Conservation (phyloP, 2,888 invertebrate species). For the Atherix ibis region DNA sequence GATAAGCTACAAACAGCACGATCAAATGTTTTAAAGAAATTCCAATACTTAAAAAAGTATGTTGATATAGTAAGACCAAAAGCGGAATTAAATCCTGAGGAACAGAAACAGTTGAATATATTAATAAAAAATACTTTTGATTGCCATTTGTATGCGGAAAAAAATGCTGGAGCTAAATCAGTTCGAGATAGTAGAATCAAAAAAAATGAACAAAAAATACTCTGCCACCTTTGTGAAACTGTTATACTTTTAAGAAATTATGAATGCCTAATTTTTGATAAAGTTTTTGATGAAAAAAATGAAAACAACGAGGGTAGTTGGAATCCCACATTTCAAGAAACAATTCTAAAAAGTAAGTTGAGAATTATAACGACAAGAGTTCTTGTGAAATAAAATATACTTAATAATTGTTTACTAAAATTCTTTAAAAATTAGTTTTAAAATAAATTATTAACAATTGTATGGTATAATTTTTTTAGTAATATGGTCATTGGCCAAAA, state of each 20-base stretch:
- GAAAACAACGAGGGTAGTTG: conserved; percentile 42
- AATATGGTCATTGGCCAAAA: conserved; percentile 29
- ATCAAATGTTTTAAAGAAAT: conserved; percentile 13
- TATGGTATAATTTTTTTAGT: conserved; percentile 21
- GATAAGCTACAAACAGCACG: conserved; percentile 14
- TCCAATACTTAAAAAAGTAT: conserved; percentile 18
- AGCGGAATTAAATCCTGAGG: conserved; percentile 13
- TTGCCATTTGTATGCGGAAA: conserved; percentile 25
- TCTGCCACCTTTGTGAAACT: conserved; percentile 34
- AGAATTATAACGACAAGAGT: no score
- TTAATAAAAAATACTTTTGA: conserved; percentile 23
- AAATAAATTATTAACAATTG: conserved; percentile 5
- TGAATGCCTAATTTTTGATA: conserved; percentile 40
- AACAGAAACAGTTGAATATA: conserved; percentile 14
- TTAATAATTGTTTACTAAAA: not conserved
- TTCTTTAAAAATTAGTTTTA: conserved; percentile 4
- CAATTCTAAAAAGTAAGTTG: conserved; percentile 37
- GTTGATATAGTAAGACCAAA: conserved; percentile 17
- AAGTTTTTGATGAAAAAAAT: conserved; percentile 28
- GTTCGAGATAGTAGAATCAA: conserved; percentile 1
- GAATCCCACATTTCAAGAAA: conserved; percentile 44
- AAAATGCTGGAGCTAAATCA: not conserved
- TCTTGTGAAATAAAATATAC: no score
- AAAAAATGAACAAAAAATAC: conserved; percentile 1
- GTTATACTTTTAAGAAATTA: conserved; percentile 33